Base-by-base conservation (phyloP, 2,888 invertebrate genomes). In the Cetonia aurata region DNA sequence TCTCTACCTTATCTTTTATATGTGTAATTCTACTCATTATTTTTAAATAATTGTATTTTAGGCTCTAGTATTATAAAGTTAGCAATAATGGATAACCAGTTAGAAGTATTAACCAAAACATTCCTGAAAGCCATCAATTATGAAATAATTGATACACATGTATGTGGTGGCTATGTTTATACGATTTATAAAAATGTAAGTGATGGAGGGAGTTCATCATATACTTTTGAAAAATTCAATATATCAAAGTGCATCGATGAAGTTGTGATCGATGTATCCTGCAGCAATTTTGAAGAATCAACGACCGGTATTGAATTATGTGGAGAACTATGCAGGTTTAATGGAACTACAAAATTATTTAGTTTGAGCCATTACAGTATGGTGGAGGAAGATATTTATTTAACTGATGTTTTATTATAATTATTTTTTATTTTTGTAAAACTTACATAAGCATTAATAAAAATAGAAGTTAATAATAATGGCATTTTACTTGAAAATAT, bases 1-100 rank as follows among this genome's bases (percentile, higher is more conserved):
- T 37, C 1, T 42, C 3, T 15, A 6, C 44, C 15, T 62, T 62
- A 9, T 62, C 19, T 60, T 41, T 44, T 10, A 17, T 62, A 12
- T 62, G 25, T 15, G 25, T 25, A 62, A 60, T 25, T 50, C 62
- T 50, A 48, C 56, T 15, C 48, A 6, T 33, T 25, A 41, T 53
- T 48, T 56, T 25, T n/a, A 60, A n/a, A 6, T 41, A 46, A 50
- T 15, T 50, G 41, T 33, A 9, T 76, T 79, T 74, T 69, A 80
- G 79, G 79, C 71, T 74, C 74, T 33, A 74, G 72, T 67, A 62
- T 81, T 66, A 74, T 79, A 33, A 77, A 78, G 75, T 65, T 80
- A 41, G 70, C 69, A 68, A 17, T 74, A 46, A 42, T 60, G 8
- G 72, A 75, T 37, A 70, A 73, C 33, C 55, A 72, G 50, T 60